Percentiles rank a stretch among this genome's conserved stretches.
Evolutionary conservation across 23 tunicate species (phyloP).

Genomic region (Oikopleura albicans): DNA sequence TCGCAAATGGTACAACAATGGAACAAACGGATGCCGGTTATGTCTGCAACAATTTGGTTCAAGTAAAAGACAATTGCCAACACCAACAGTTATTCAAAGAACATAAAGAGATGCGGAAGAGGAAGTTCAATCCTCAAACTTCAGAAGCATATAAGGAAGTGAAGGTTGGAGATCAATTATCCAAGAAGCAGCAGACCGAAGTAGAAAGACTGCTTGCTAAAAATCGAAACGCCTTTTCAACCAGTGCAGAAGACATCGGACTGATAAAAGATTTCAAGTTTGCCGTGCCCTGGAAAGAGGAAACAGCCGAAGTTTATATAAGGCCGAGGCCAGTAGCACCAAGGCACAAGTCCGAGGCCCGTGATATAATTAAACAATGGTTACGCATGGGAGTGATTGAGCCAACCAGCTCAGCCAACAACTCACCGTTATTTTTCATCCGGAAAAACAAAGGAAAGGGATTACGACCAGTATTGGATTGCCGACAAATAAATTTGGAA

Average conservation of each 20-base stretch:
- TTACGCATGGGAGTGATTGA: neutral
- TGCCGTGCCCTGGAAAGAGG: neutral
- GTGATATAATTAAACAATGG: too few relatives aligned
- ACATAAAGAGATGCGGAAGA: neutral
- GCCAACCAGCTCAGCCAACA: neutral
- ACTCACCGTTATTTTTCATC: neutral
- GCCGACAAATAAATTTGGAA: neutral
- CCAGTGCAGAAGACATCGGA: neutral
- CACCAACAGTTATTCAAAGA: neutral
- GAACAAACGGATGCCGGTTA: neutral
- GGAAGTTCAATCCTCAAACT: neutral
- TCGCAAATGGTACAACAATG: neutral
- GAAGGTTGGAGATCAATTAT: neutral
- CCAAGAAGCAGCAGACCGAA: neutral
- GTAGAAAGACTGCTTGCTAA: neutral
- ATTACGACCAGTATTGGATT: neutral
- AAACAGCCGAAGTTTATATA: neutral
- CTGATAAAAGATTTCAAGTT: neutral
- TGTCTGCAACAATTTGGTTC: neutral
- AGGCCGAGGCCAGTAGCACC: neutral
- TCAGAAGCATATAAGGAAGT: neutral
- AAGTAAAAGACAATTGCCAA: neutral
- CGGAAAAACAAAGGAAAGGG: neutral
- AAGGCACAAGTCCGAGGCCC: neutral
- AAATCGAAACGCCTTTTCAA: neutral